Conservation (phyloP, 1,140 invertebrate genomes). For the Drosophila ironensis region DNA sequence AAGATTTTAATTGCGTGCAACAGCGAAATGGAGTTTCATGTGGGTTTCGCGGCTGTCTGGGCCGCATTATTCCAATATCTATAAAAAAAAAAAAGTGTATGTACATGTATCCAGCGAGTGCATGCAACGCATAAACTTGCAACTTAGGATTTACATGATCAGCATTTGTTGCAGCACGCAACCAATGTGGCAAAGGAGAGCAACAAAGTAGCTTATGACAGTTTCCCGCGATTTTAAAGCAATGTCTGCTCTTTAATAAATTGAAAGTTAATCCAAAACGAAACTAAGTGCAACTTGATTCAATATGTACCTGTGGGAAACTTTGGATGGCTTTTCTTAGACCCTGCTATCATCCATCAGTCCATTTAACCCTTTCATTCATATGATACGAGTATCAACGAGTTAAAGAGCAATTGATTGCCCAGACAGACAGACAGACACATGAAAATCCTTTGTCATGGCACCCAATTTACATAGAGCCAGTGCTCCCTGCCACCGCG, state of each 20-base stretch:
- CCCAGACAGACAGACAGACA: slow-evolving; percentile 9
- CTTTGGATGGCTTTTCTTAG: too few species aligned
- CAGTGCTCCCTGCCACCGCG: neutral
- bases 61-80: slow-evolving; percentile 7
- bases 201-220: slow-evolving; percentile 13
- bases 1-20: slow-evolving; percentile 80
- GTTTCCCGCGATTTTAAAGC: neutral
- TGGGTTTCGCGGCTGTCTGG: slow-evolving; percentile 41
- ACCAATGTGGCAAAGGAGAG: slow-evolving; percentile 1
- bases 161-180: slow-evolving; percentile 59
- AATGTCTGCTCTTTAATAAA: too few species aligned
- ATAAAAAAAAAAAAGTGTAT: neutral
- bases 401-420: slow-evolving; percentile 53
- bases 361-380: neutral
- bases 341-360: too few species aligned
- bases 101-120: neutral
- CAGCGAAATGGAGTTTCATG: slow-evolving; percentile 55
- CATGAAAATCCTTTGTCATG: slow-evolving; percentile 37
- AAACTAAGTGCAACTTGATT: too few species aligned
- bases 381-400: slow-evolving; percentile 25
- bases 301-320: too few species aligned
- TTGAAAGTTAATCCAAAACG: too few species aligned
- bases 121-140: slow-evolving; percentile 37
- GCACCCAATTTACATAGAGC: slow-evolving; percentile 35
- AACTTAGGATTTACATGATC: slow-evolving; percentile 52